These are phyloP conservation scores for Tetrax tetrax DNA, from an alignment of 2,113 vertebrate genomes.

Conservation along the genomic window DNA sequence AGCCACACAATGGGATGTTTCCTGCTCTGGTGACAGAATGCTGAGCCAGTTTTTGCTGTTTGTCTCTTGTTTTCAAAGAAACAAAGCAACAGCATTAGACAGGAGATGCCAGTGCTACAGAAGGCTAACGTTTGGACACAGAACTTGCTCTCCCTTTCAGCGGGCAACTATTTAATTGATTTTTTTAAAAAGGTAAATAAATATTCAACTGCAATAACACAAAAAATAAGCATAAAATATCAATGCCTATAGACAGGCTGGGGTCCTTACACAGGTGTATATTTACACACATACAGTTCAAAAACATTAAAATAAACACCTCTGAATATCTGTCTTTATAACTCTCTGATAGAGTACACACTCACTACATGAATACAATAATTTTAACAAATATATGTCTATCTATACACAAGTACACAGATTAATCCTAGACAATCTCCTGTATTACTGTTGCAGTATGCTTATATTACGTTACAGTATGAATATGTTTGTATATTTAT, in stretches of 20 bases:
- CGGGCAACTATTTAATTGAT: neutral
- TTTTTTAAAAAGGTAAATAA: neutral
- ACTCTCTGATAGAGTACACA: neutral
- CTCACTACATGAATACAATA: neutral
- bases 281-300: neutral
- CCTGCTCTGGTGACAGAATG: neutral
- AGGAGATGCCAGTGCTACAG: neutral
- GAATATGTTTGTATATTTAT: conserved; percentile 73
- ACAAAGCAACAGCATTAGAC: conserved; percentile 33
- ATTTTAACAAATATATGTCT: conserved; percentile 26
- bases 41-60: conserved; percentile 54
- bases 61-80: conserved; percentile 68
- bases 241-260: neutral
- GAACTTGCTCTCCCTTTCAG: conserved; percentile 21
- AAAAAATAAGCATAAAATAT: conserved; percentile 23
- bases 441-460: conserved; percentile 6
- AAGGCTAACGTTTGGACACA: conserved; percentile 7
- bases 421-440: conserved; percentile 28
- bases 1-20: conserved; percentile 55
- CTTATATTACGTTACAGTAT: conserved; percentile 58
- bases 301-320: neutral
- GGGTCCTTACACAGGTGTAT: neutral
- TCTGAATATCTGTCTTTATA: neutral
- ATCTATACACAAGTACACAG: neutral
- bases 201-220: conserved; percentile 28